Percentiles rank a stretch among this genome's conserved stretches.
Evolutionary conservation across 1,140 invertebrate species (phyloP).

Genomic region (Drosophila micromelanica): DNA sequence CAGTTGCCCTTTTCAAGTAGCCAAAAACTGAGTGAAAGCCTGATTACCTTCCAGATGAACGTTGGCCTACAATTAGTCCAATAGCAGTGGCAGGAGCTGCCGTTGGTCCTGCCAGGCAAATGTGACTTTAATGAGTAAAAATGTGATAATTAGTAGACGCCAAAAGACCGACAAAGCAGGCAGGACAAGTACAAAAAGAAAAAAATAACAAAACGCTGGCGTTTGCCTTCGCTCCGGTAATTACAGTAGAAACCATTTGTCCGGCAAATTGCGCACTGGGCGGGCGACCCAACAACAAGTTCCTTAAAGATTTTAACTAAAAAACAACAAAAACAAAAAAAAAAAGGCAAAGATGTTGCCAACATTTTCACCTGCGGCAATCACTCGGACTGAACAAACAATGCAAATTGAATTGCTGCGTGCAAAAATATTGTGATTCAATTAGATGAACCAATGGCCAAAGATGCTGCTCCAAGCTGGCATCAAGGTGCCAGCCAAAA

Average conservation of each 20-base stretch:
- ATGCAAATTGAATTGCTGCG: conserved; percentile 72
- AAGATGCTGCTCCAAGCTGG: not conserved
- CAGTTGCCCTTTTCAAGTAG: conserved; percentile 26
- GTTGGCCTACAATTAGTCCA: conserved; percentile 44
- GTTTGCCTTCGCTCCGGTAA: conserved; percentile 48
- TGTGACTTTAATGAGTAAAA: conserved; percentile 82
- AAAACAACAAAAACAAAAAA: conserved; percentile 3
- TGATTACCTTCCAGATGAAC: conserved; percentile 57
- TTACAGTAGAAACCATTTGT: conserved; percentile 66
- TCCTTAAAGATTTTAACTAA: conserved; percentile 36
- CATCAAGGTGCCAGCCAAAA: not conserved
- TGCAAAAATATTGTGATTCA: conserved; percentile 73
- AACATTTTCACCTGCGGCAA: conserved; percentile 49
- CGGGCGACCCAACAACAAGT: conserved; percentile 10
- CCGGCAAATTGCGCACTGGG: conserved; percentile 51
- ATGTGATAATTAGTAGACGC: conserved; percentile 79
- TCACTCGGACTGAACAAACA: conserved; percentile 45
- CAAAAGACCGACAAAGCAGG: conserved; percentile 66
- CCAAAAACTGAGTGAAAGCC: conserved; percentile 63
- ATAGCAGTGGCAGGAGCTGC: conserved; percentile 18
- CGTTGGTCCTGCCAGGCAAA: conserved; percentile 58
- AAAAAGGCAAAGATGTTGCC: conserved; percentile 1
- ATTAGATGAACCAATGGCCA: conserved; percentile 49
- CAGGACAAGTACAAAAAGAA: not conserved
- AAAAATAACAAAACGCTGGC: conserved; percentile 17